phyloP scores from a whole-genome alignment of 2,113 vertebrate species.

The Lampris megalopsis region DNA sequence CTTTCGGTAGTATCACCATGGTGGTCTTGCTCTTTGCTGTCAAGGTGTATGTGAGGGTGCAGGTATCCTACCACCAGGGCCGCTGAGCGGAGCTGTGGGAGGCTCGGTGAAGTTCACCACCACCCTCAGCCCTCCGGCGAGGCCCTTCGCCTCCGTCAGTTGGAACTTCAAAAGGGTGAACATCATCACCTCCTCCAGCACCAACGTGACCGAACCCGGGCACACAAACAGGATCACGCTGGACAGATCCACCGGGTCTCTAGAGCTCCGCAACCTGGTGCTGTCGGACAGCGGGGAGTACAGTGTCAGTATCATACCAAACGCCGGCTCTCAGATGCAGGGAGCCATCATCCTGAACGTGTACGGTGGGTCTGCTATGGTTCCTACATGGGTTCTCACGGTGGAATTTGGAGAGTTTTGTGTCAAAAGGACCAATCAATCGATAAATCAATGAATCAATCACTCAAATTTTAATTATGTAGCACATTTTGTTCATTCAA shows the following conservation, averaged over 20 bases:
- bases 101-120: conserved; percentile 55
- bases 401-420: no score
- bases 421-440: no score
- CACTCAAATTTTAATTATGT: no score
- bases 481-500: no score
- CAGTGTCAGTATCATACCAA: conserved; percentile 43
- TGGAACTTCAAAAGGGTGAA: conserved; percentile 65
- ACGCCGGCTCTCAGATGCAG: conserved; percentile 30
- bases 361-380: conserved; percentile 50
- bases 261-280: conserved; percentile 69
- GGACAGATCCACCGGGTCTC: conserved; percentile 61
- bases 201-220: background rate
- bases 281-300: conserved; percentile 66
- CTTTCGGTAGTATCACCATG: background rate
- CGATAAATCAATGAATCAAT: no score
- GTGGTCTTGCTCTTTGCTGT: background rate
- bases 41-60: conserved; percentile 45
- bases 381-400: background rate
- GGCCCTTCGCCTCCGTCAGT: conserved; percentile 50
- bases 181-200: conserved; percentile 51
- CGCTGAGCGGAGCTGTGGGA: conserved; percentile 57
- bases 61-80: conserved; percentile 50
- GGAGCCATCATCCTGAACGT: conserved; percentile 55
- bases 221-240: conserved; percentile 57
- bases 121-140: conserved; percentile 34